Conservation (phyloP, 2,113 vertebrate species). For the Hippocampus barbouri region DNA sequence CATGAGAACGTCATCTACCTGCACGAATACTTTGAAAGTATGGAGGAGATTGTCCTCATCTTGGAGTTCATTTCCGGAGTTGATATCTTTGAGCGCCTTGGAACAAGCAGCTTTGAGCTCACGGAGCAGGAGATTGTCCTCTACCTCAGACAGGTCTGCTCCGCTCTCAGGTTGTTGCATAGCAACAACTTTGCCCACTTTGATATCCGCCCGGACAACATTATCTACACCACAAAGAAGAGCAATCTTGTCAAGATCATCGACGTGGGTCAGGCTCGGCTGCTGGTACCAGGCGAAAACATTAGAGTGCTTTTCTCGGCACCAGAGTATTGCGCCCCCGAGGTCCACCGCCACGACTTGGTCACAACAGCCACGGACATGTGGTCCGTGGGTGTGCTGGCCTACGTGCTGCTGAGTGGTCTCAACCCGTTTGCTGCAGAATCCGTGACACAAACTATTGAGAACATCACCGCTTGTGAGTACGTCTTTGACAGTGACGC, state of each 20-base stretch:
- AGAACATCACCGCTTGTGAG: conserved; percentile 90
- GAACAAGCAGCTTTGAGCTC: conserved; percentile 87
- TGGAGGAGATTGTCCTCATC: conserved; percentile 94
- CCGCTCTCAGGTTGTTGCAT: conserved; percentile 87
- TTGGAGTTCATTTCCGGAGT: conserved; percentile 96
- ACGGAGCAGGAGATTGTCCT: conserved; percentile 91
- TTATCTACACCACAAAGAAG: conserved; percentile 89
- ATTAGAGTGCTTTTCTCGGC: conserved; percentile 90
- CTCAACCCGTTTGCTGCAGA: conserved; percentile 95
- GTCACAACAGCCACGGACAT: conserved; percentile 92
- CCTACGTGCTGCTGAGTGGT: conserved; percentile 91
- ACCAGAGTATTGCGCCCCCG: conserved; percentile 92
- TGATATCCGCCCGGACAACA: conserved; percentile 94
- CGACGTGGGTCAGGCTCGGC: conserved; percentile 93
- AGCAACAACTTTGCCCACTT: conserved; percentile 87
- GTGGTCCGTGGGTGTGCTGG: conserved; percentile 94
- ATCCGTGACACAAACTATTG: conserved; percentile 89
- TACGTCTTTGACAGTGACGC: conserved; percentile 93
- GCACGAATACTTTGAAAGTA: conserved; percentile 95
- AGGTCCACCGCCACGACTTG: conserved; percentile 90
- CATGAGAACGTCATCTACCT: conserved; percentile 89
- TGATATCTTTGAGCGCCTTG: conserved; percentile 95
- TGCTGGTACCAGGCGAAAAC: conserved; percentile 90
- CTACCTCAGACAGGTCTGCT: conserved; percentile 89
- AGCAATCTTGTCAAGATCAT: conserved; percentile 87